phyloP scores from a whole-genome alignment of 2,797 vertebrate genomes.

The Xenops minutus region DNA sequence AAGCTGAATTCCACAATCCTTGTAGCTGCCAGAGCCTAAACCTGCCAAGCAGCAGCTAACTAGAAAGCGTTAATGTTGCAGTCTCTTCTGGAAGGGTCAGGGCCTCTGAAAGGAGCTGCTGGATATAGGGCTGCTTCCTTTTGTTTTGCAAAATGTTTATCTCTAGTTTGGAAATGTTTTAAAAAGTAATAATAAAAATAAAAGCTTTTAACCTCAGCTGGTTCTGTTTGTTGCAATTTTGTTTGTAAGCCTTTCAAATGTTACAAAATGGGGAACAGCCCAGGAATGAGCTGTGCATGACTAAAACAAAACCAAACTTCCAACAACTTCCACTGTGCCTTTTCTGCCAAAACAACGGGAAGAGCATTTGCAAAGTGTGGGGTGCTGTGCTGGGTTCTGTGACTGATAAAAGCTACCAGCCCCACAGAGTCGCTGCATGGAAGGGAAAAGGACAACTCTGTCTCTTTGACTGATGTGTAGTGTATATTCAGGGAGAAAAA shows the following conservation, averaged over 20 bases:
- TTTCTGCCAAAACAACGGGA: not conserved
- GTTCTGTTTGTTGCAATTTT: not conserved
- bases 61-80: not conserved
- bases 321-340: not conserved
- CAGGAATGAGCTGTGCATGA: not conserved
- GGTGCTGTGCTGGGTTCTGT: not conserved
- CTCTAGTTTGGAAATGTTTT: not conserved
- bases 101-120: not conserved
- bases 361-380: not conserved
- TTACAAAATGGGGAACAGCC: not conserved
- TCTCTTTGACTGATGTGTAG: not conserved
- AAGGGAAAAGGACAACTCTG: not conserved
- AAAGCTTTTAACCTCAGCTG: not conserved
- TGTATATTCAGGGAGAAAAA: not conserved
- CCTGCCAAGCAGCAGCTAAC: not conserved
- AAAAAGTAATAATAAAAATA: not conserved
- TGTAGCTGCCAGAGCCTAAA: not conserved
- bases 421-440: rapidly evolving
- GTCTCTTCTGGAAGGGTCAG: not conserved
- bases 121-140: not conserved
- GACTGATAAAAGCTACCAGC: not conserved
- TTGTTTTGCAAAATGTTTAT: not conserved
- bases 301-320: not conserved
- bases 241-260: not conserved
- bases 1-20: not conserved